phyloP scores from a whole-genome alignment of 2,113 vertebrate species.

The Lepus europaeus region DNA sequence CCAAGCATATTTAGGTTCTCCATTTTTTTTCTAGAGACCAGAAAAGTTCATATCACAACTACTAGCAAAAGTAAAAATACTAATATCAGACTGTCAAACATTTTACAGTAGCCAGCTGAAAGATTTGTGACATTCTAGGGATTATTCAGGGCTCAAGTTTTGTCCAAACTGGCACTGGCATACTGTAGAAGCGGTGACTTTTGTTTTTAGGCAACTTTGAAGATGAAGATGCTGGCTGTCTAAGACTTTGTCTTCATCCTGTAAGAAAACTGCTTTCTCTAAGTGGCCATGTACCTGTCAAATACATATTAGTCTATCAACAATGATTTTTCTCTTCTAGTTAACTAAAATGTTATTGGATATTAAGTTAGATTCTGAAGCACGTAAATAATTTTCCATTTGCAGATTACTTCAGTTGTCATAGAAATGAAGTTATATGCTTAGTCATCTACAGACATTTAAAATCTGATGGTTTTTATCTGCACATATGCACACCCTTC shows the following conservation, averaged over 20 bases:
- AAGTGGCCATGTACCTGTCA: constrained; percentile 2
- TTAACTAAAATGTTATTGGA: not conserved
- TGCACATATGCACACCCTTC: not conserved
- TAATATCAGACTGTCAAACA: not conserved
- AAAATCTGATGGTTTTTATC: not conserved
- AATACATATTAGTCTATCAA: constrained; percentile 14
- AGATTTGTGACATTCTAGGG: not conserved
- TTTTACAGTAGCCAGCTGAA: not conserved
- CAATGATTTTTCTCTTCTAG: not conserved
- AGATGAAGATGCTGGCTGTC: not conserved
- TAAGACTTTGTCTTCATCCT: not conserved
- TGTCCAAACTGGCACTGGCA: not conserved
- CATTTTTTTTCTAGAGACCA: constrained; percentile 6
- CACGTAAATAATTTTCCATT: not conserved
- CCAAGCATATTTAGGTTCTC: constrained; percentile 4
- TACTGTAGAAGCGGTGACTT: not conserved
- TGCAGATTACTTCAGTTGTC: not conserved
- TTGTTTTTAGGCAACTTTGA: constrained; percentile 14
- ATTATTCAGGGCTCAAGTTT: not conserved
- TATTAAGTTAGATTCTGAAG: constrained; percentile 46
- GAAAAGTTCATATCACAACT: not conserved
- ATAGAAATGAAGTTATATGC: not conserved
- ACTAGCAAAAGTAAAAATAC: not conserved
- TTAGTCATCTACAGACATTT: not conserved
- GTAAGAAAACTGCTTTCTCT: constrained; percentile 18